Evolutionary conservation across 1,140 invertebrate genomes (phyloP).

Genomic region (Drosophila rufa): DNA sequence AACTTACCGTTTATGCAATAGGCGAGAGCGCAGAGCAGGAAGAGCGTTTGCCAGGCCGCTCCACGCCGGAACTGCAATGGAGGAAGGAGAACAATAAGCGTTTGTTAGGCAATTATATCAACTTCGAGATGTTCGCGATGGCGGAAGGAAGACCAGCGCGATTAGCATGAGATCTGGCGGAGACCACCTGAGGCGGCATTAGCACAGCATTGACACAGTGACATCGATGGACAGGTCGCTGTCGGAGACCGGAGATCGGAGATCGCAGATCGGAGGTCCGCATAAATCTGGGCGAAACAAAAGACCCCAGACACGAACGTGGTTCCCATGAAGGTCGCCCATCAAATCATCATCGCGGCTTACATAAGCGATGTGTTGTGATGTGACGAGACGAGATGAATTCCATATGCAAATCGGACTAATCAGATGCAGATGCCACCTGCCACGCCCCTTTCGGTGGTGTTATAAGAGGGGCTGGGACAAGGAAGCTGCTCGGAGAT

Average conservation of each 20-base stretch:
- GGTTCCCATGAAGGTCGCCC: constrained; percentile 69
- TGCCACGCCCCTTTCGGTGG: constrained; percentile 19
- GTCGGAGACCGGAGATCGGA: background rate
- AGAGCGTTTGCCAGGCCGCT: constrained; percentile 82
- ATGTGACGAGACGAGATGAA: constrained; percentile 44
- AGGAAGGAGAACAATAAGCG: constrained; percentile 19
- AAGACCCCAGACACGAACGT: constrained; percentile 37
- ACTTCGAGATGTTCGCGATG: background rate
- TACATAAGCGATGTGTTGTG: constrained; percentile 49
- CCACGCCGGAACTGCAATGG: constrained; percentile 76
- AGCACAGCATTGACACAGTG: constrained; percentile 65
- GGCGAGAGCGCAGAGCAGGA: constrained; percentile 74
- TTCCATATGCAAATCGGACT: constrained; percentile 69
- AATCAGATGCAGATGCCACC: constrained; percentile 52
- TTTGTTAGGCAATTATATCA: constrained; percentile 13
- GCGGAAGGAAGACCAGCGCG: constrained; percentile 27
- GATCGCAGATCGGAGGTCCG: constrained; percentile 1
- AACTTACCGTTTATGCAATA: constrained; percentile 80
- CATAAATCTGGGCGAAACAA: constrained; percentile 36
- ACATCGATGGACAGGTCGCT: constrained; percentile 47
- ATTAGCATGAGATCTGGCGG: constrained; percentile 7
- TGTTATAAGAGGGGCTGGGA: constrained; percentile 22
- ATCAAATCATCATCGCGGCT: constrained; percentile 42
- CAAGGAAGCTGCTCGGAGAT: constrained; percentile 19
- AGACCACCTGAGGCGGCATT: constrained; percentile 1